These are phyloP conservation scores for Thalassarche chlororhynchos DNA, from an alignment of 2,113 vertebrate genomes.

Conservation along the genomic window DNA sequence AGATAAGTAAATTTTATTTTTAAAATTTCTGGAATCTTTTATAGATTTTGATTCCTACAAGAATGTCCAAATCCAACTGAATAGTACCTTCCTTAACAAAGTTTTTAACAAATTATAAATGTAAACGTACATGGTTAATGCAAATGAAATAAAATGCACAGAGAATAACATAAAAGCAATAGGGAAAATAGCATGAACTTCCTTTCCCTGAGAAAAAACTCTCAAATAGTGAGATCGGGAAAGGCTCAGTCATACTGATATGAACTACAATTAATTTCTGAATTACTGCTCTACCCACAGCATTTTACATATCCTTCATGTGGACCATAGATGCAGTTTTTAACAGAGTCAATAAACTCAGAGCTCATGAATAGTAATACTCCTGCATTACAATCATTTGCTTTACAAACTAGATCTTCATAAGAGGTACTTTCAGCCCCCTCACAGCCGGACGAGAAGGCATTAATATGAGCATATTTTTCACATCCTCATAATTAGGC, in stretches of 20 bases:
- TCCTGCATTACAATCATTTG: not conserved
- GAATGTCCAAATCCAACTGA: not conserved
- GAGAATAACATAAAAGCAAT: not conserved
- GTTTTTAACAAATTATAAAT: not conserved
- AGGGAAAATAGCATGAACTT: not conserved
- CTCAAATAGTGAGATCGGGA: not conserved
- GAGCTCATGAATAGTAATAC: constrained; percentile 29
- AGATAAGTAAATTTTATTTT: not conserved
- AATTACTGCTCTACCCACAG: not conserved
- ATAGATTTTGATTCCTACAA: not conserved
- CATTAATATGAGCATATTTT: constrained; percentile 40
- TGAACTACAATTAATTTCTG: not conserved
- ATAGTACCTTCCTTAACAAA: not conserved
- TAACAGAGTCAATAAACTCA: not conserved
- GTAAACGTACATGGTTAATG: not conserved
- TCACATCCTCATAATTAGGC: constrained; percentile 46
- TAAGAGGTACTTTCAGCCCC: constrained; percentile 37
- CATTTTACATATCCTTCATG: not conserved
- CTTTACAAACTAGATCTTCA: constrained; percentile 30
- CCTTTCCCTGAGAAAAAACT: not conserved
- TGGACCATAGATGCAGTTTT: not conserved
- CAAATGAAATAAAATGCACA: not conserved
- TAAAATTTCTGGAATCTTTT: not conserved
- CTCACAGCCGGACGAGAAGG: not conserved
- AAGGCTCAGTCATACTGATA: not conserved